Conservation (phyloP, 2,797 vertebrate genomes). For the Hippoglossus hippoglossus region DNA sequence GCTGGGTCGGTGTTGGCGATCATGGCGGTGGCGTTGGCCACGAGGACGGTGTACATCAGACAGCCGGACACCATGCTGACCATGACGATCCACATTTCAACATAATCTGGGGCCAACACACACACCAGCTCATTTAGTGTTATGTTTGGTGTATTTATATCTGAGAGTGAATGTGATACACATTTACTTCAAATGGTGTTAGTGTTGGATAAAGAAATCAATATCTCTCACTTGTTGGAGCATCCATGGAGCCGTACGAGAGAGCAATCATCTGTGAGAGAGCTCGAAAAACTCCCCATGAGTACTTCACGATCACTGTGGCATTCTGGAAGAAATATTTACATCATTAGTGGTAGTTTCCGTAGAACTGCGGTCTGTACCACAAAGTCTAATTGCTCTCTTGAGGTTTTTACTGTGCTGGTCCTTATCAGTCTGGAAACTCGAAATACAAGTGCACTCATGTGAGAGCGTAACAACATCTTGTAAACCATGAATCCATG, state of each 20-base stretch:
- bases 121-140: not conserved
- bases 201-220: conserved; percentile 16
- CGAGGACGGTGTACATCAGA: conserved; percentile 86
- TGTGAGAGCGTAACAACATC: too few species aligned
- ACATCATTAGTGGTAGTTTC: not conserved
- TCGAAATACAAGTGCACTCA: too few species aligned
- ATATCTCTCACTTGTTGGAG: conserved; percentile 83
- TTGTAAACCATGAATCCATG: too few species aligned
- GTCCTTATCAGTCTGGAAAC: too few species aligned
- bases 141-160: conserved; percentile 3
- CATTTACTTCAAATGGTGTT: not conserved
- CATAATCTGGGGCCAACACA: conserved; percentile 74
- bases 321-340: conserved; percentile 76
- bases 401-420: too few species aligned
- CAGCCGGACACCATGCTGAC: conserved; percentile 87
- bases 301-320: conserved; percentile 84
- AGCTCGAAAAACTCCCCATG: conserved; percentile 85
- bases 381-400: not conserved
- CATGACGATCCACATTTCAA: conserved; percentile 87
- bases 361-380: not conserved
- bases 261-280: conserved; percentile 87
- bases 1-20: conserved; percentile 83
- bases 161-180: not conserved
- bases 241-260: conserved; percentile 84
- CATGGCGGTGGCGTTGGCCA: conserved; percentile 84